Base-by-base conservation (phyloP, 37 sponge, comb jelly and placozoan genomes). In the Petrosia ficiformis region DNA sequence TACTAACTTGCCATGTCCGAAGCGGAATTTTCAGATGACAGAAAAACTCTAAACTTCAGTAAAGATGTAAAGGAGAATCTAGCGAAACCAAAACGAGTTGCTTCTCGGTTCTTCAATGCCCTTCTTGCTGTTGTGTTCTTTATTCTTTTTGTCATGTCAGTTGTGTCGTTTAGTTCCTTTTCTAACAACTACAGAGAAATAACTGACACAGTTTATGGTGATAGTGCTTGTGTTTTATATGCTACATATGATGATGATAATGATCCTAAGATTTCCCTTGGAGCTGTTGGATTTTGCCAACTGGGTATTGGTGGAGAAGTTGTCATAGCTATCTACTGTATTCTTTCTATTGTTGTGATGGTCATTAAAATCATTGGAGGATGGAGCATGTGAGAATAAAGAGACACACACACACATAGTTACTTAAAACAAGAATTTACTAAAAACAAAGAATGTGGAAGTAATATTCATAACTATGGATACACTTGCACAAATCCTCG, bases 321-420 rank as follows among this genome's bases (percentile, higher is more conserved):
- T 8, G 28, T 61, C 28, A n/a, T 61, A 61, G 28, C 28, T 6
- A 29, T 61, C 28, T 61, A 26, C n/a, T 24, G 28, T 22, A 11
- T 61, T 6, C 28, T n/a, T 5, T 61, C 28, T n/a, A 61, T 61
- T 6, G 63, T n/a, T 5, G 22, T 5, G 5, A 26, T 61, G 63
- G 26, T 61, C 28, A 61, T 61, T 29, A 61, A 61, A 22, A 61
- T 61, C 14, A 5, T 61, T 11, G 63, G 28, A 61, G 63, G 63
- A n/a, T 61, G 22, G 28, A 61, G 28, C 22, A 11, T 61, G 63
- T 61, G 26, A 61, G 63, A 11, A 8, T 61, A n/a, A n/a, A n/a
- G n/a, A n/a, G n/a, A n/a, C n/a, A n/a, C n/a, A n/a, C n/a, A n/a
- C n/a, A n/a, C n/a, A n/a, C n/a, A n/a, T n/a, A n/a, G n/a, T n/a